These are phyloP conservation scores for Amazonetta brasiliensis DNA, from an alignment of 2,797 vertebrate genomes.

Conservation along the genomic window DNA sequence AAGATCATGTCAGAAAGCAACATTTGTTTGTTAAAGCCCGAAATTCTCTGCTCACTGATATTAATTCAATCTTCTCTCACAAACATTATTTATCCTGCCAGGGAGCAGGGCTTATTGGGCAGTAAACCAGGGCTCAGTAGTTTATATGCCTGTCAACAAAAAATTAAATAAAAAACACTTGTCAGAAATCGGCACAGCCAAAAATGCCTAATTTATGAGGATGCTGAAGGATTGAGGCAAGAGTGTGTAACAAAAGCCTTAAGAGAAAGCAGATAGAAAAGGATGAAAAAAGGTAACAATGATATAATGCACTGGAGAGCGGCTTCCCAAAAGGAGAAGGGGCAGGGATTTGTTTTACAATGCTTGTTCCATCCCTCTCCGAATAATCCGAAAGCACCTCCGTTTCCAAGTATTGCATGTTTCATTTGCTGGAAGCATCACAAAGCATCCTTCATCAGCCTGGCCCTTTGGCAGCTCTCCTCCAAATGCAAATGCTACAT, in stretches of 20 bases:
- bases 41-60: neutral
- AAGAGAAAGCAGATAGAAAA: neutral
- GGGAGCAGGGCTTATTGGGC: neutral
- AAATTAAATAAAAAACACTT: constrained; percentile 4
- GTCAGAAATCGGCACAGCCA: neutral
- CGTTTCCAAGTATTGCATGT: constrained; percentile 47
- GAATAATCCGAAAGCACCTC: constrained; percentile 53
- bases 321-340: neutral
- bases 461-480: constrained; percentile 61
- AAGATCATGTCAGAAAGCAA: constrained; percentile 2
- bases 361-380: constrained; percentile 19
- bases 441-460: constrained; percentile 74
- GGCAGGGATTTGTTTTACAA: neutral
- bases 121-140: constrained; percentile 5
- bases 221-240: neutral
- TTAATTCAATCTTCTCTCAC: constrained; percentile 2
- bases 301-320: neutral
- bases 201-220: constrained; percentile 35
- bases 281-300: neutral
- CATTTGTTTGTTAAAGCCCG: neutral
- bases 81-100: constrained; percentile 3
- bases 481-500: constrained; percentile 75
- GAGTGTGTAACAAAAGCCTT: neutral
- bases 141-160: constrained; percentile 4
- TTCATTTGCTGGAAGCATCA: constrained; percentile 64